These are phyloP conservation scores for Calephelis virginiensis DNA, from an alignment of 1,140 invertebrate species.

Conservation along the genomic window DNA sequence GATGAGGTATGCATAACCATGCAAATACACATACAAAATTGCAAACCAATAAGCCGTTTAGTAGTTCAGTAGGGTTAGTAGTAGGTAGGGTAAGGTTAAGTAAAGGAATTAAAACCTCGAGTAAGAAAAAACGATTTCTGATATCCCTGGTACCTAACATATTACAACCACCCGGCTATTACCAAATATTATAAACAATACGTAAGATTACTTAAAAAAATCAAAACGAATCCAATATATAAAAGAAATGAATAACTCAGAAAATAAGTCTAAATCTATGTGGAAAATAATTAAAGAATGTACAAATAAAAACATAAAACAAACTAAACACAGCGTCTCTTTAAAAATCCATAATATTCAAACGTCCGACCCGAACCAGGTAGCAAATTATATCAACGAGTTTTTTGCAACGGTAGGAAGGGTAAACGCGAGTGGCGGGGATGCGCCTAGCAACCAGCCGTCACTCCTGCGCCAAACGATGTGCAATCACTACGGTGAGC, in stretches of 20 bases:
- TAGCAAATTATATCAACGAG: slow-evolving; percentile 19
- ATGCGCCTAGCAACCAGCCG: too few species aligned
- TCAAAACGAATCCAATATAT: not conserved
- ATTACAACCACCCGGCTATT: not conserved
- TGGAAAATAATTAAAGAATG: slow-evolving; percentile 26
- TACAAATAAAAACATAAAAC: slow-evolving; percentile 17
- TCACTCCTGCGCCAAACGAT: too few species aligned
- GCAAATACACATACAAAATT: too few species aligned
- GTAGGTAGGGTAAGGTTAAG: too few species aligned
- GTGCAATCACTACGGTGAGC: too few species aligned
- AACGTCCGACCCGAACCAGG: slow-evolving; percentile 16
- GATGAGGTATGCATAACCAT: too few species aligned
- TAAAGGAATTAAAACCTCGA: not conserved
- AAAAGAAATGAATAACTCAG: slow-evolving; percentile 20
- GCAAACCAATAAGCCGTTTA: too few species aligned
- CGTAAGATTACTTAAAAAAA: too few species aligned
- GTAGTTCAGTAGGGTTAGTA: too few species aligned
- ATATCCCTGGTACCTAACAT: not conserved
- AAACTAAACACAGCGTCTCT: slow-evolving; percentile 1
- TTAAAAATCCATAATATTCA: slow-evolving; percentile 25
- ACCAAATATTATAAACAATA: too few species aligned
- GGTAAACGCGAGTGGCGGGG: not conserved
- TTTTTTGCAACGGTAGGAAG: slow-evolving; percentile 17
- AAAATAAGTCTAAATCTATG: slow-evolving; percentile 25
- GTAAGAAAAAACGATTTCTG: not conserved